Base-by-base conservation (phyloP, 2,888 invertebrate genomes). In the Acholoe squamosa region DNA sequence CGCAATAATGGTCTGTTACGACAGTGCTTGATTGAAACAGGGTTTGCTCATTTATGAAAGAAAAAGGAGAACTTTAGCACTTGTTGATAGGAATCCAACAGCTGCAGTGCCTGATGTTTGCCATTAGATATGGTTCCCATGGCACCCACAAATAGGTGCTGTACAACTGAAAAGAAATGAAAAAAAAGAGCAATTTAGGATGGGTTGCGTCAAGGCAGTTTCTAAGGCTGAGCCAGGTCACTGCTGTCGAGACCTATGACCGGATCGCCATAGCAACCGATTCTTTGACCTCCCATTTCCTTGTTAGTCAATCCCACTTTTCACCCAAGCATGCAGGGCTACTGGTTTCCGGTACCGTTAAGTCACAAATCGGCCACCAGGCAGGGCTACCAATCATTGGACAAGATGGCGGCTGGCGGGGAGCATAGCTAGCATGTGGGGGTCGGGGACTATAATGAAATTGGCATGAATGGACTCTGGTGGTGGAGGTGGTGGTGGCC, bases 261-360 rank as follows among this genome's bases (percentile, higher is more conserved):
- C 61, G 19, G 12, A 19, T 28, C 28, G 1, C 71, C 71, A 71
- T 71, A 28, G 71, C 31, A 71, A 28, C 71, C 71, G 28, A 71
- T 71, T 61, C 61, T 61, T 61, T 61, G 22, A 7, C n/a, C 61
- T 19, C 19, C 61, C n/a, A 61, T 61, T 61, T 61, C 61, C 61
- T 61, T 61, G 61, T 61, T 61, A 61, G 61, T 61, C 61, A 61
- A 61, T 61, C n/a, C 61, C 61, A 61, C 61, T 61, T 61, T 61
- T 61, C 61, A n/a, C 61, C n/a, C n/a, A 3, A n/a, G 61, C 61
- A 61, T 19, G 61, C 61, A 61, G 22, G n/a, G 61, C 22, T n/a
- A 19, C 19, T n/a, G 22, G 61, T 61, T 61, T 61, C 61, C 61
- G 61, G 61, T 61, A 12, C 61, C 61, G 61, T 61, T 61, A 61